Evolutionary conservation across 2,113 vertebrate species (phyloP), one percentile per base, ranked within the genome.

Genomic region (Leucopternis melanops): DNA sequence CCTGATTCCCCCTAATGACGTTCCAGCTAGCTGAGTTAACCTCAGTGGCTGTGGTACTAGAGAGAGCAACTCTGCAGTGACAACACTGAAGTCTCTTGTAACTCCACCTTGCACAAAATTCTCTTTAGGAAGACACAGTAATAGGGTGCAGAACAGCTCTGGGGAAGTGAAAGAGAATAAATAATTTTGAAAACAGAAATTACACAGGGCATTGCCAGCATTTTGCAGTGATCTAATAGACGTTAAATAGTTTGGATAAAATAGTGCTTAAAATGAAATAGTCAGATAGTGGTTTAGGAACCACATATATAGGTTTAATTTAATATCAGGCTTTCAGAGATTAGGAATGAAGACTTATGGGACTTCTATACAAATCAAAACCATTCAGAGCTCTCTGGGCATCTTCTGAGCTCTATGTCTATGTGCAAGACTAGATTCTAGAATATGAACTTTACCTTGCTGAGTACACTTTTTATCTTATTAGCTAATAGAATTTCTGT

Each of bases 401-500:
- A 81, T 88, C 90, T 92, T 54, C 44, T 55, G 86, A 91, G 72
- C 65, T 49, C 15, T 63, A 14, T 86, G 63, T 61, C 26, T 86
- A 32, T 57, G 49, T 45, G 70, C 34, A 73, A 78, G 63, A n/a
- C 74, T 66, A 36, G 50, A 50, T 78, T 88, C 62, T 80, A 86
- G 73, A 63, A 49, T 55, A 17, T 81, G 77, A 96, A 79, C 72
- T 96, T 95, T 81, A 81, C 80, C 40, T 89, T 78, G 57, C 45
- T 59, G 65, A 81, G 61, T 88, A 84, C 34, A 74, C 13, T 81
- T 95, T 94, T 87, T 81, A 31, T 94, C 78, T 54, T 93, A 90
- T 58, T 95, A 82, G 54, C 74, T 93, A 94, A 80, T 88, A 78
- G 62, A 95, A 82, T 94, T 94, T 91, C 61, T 92, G 34, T 75